These are phyloP conservation scores for Acanthochromis polyacanthus DNA, from an alignment of 2,113 vertebrate genomes.

Conservation along the genomic window DNA sequence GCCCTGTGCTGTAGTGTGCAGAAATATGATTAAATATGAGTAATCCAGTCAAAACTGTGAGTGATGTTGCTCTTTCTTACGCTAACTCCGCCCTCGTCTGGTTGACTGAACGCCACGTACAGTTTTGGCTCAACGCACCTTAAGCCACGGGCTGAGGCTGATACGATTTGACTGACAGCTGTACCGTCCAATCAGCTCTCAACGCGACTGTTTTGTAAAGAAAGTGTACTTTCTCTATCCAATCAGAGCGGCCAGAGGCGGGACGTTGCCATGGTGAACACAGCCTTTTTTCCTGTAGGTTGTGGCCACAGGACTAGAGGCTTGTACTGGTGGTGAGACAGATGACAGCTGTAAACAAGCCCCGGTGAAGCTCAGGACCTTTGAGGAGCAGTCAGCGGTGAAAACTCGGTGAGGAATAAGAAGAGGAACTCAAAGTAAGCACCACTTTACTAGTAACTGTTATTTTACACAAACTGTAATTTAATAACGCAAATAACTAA, in stretches of 20 bases:
- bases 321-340: slow-evolving; percentile 22
- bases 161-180: slow-evolving; percentile 61
- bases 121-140: slow-evolving; percentile 65
- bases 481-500: background rate
- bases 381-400: slow-evolving; percentile 1
- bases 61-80: background rate
- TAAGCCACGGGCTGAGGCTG: slow-evolving; percentile 13
- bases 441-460: background rate
- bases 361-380: slow-evolving; percentile 13
- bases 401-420: background rate
- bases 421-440: slow-evolving; percentile 9
- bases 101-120: slow-evolving; percentile 79
- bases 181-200: slow-evolving; percentile 60
- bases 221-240: slow-evolving; percentile 26
- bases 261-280: slow-evolving; percentile 73
- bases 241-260: slow-evolving; percentile 57
- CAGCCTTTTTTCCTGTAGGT: slow-evolving; percentile 37
- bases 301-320: slow-evolving; percentile 25
- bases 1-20: background rate
- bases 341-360: slow-evolving; percentile 67
- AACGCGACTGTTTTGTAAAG: slow-evolving; percentile 56
- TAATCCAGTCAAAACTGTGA: background rate
- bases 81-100: slow-evolving; percentile 37
- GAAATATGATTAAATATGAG: background rate
- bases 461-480: background rate